These are phyloP conservation scores for Disparrhopalites patrizii DNA, from an alignment of 2,888 invertebrate genomes.

Conservation along the genomic window DNA sequence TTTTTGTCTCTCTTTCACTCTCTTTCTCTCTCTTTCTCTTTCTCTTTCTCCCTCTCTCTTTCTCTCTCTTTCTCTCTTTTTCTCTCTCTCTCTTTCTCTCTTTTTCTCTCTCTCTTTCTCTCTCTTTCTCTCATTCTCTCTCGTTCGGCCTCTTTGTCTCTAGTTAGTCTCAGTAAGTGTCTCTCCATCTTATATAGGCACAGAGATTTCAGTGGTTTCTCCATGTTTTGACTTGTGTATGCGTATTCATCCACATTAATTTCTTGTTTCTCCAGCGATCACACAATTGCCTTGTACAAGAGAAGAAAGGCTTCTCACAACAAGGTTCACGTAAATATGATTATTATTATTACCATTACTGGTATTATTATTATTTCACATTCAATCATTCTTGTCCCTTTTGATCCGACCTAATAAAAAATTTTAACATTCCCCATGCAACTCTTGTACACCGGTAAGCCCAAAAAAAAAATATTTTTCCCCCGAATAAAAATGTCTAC, in stretches of 20 bases:
- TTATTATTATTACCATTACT: constrained; percentile 1
- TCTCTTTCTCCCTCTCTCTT: not conserved
- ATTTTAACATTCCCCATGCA: too few relatives aligned
- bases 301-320: not conserved
- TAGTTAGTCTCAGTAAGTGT: not conserved
- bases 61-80: not conserved
- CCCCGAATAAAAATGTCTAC: too few relatives aligned
- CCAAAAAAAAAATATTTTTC: too few relatives aligned
- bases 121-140: not conserved
- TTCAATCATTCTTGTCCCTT: constrained; percentile 15
- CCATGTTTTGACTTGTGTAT: constrained; percentile 1
- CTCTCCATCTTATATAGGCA: too few relatives aligned
- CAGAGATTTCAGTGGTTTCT: constrained; percentile 1
- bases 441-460: too few relatives aligned
- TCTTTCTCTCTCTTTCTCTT: not conserved
- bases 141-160: too few relatives aligned
- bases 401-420: constrained; percentile 10
- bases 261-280: too few relatives aligned
- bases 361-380: constrained; percentile 13
- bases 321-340: not conserved
- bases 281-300: too few relatives aligned
- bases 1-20: not conserved
- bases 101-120: not conserved
- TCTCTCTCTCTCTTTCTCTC: not conserved
- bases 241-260: too few relatives aligned